phyloP scores from a whole-genome alignment of 2,113 vertebrate genomes.

The Gasterosteus nipponicus region DNA sequence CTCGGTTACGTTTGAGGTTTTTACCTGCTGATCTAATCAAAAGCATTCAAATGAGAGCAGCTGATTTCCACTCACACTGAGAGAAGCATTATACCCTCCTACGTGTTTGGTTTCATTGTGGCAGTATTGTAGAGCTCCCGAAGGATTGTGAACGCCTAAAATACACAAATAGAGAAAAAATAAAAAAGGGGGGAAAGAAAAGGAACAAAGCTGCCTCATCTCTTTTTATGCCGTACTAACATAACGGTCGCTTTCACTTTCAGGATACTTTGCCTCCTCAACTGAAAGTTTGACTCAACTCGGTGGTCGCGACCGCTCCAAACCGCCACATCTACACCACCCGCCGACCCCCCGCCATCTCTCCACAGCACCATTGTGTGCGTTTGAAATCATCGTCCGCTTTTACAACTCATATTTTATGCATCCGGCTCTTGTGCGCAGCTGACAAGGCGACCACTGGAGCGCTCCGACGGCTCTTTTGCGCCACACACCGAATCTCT shows the following conservation, averaged over 20 bases:
- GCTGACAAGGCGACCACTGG: slow-evolving; percentile 41
- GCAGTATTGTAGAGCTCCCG: neutral
- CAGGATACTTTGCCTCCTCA: slow-evolving; percentile 20
- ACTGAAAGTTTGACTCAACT: slow-evolving; percentile 35
- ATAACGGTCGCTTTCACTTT: slow-evolving; percentile 12
- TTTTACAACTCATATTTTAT: slow-evolving; percentile 67
- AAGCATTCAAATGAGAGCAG: neutral
- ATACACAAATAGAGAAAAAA: neutral
- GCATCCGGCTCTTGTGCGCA: slow-evolving; percentile 50
- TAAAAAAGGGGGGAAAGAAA: neutral
- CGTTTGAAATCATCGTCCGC: slow-evolving; percentile 29
- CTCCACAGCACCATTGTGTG: slow-evolving; percentile 5
- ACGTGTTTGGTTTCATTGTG: neutral
- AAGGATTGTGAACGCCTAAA: neutral
- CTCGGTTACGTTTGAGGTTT: neutral
- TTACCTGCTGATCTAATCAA: neutral
- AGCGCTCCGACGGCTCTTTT: slow-evolving; percentile 37
- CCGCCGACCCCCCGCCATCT: neutral
- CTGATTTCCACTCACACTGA: neutral
- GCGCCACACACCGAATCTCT: neutral
- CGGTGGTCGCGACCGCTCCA: slow-evolving; percentile 26
- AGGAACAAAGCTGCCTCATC: neutral
- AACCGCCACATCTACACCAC: neutral
- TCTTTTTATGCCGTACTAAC: neutral
- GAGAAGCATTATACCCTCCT: too few relatives aligned